Evolutionary conservation across 2,113 vertebrate species (phyloP), one percentile per base, ranked within the genome.

Genomic region (Melanerpes formicivorus): DNA sequence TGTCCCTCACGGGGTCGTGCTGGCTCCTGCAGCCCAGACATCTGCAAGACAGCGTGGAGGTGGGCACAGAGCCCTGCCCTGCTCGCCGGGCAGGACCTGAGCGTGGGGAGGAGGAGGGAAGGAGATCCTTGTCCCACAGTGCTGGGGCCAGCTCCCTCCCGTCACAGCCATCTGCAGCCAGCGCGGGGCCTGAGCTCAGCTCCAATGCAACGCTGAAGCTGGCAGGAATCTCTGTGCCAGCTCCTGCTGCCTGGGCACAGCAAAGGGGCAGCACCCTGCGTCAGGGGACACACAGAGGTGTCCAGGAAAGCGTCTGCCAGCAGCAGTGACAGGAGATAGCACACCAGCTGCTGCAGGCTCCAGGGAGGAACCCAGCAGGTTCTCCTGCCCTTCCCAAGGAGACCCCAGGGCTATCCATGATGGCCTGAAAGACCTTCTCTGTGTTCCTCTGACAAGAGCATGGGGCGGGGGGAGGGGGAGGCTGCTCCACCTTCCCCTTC

Each of bases 11-110:
- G 78, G 93, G 42, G 88, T 83, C 3, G 86, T 71, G 62, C 82
- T 96, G 55, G 93, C 64, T 88, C 96, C 94, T 23, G 88, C 85
- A 50, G 94, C 71, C 97, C 97, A 97, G 50, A 95, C 67, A 95
- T 92, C 97, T 97, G 95, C 80, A 96, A 96, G 67, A 90, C 23
- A 97, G 30, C 52, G 23, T 0, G 12, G 58, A 87, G 86, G 34
- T 86, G 42, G n/a, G 78, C 46, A 90, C 79, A 67, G 29, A 50
- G 72, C 9, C 54, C 26, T 26, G 66, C 55, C 66, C 50, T 50
- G 83, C 29, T 40, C 15, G 16, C 37, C 32, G 7, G 54, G n/a
- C 29, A 8, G 18, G 72, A 40, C 12, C 50, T 4, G 8, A 6
- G 26, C 29, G 74, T 52, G 27, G 6, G 25, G 10, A 25, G 16